Evolutionary conservation across 2,797 vertebrate genomes (phyloP), one percentile per base, ranked within the genome.

Genomic region (Hapalemur alaotrensis): DNA sequence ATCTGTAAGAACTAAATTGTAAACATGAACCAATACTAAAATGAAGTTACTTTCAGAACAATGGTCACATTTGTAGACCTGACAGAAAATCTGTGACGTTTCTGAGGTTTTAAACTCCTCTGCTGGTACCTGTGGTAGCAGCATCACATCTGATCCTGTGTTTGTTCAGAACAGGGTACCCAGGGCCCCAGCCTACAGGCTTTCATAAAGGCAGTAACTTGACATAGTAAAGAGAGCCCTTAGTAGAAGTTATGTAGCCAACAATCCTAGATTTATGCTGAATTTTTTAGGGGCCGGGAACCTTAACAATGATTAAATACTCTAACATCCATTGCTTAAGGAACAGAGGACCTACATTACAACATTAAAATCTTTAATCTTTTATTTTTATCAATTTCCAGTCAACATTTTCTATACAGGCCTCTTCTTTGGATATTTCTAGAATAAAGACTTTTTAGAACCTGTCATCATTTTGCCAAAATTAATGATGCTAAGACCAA

Each of bases 331-430:
- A 20, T 81, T 79, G 43, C 28, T 61, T 61, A 13, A 41, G 23
- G 65, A 85, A 61, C 18, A 15, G 41, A n/a, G 43, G 43, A 28
- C 28, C 41, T 73, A 23, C 54, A 54, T 54, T 8, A 9, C 7
- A 20, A 41, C 25, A 41, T 65, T 70, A 38, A 38, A 38, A 38
- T 38, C 38, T 38, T 38, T 38, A 12, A 61, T 61, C 5, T 75
- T 82, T 35, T 46, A 25, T 57, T 87, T 75, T 89, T 67, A 69
- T 86, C 30, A 41, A 12, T 72, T 70, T 70, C 35, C 20, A 69
- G 54, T 79, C 20, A 57, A 2, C 22, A 14, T 82, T 46, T 69
- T 57, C 78, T 94, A 32, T 28, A 52, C 14, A 28, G 69, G 30
- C 12, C 32, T 15, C 22, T 57, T 84, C 32, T 89, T 59, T 70